Base-by-base conservation (phyloP, 2,113 vertebrate genomes). In the Odocoileus hemionus region DNA sequence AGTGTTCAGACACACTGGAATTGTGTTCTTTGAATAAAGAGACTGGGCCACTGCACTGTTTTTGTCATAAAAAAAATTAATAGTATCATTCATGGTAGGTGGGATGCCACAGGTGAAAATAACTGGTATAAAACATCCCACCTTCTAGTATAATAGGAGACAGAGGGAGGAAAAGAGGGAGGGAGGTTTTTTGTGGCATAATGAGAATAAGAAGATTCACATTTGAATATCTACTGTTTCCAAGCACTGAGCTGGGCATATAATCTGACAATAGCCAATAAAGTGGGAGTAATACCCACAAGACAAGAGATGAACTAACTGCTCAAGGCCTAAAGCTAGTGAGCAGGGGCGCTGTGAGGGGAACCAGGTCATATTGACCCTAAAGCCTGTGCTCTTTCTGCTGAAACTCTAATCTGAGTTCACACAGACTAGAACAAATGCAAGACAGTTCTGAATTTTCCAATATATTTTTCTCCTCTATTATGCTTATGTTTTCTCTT, bases 401-500 rank as follows among this genome's bases (percentile, higher is more conserved):
- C 30, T 95, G 28, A 80, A 87, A 85, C 13, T 39, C 16, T 79
- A 26, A 96, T 45, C 16, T 80, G 30, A 96, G n/a, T 93, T 95
- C 36, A 96, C 13, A 60, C 10, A 96, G 33, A 60, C 8, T 83
- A 85, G 23, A n/a, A 94, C 45, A 96, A 95, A 91, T 17, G 3
- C 23, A 95, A 87, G 5, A 45, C 23, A 17, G 21, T 88, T 14
- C 26, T 83, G 9, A 94, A 94, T 96, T 96, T 82, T 93, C 67
- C 23, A 70, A 70, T 50, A 82, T 19, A 33, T 16, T 93, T 95
- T 89, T 87, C 57, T 82, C 39, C 54, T 92, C 13, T n/a, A 87
- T 17, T 90, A 16, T 30, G 91, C 70, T 93, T 96, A 76, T 70
- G 70, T 43, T 94, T 89, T 95, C 79, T 87, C 43, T 87, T 90